Evolutionary conservation across 2,888 invertebrate species (phyloP), one percentile per base, ranked within the genome.

Genomic region (Aphodius sticticus): DNA sequence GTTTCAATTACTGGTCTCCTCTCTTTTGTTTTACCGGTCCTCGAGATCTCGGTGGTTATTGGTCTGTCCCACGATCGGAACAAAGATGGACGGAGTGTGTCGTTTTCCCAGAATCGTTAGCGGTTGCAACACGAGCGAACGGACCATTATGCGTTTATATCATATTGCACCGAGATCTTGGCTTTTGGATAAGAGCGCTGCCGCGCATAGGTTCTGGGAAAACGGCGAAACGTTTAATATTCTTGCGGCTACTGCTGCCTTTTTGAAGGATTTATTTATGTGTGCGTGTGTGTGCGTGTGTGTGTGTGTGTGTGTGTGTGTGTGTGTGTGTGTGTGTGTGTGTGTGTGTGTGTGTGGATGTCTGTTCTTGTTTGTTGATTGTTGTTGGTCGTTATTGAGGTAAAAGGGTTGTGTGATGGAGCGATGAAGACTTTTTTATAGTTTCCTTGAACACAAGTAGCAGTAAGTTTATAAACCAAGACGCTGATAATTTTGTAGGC

Each of bases 161-260:
- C 53, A 53, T 53, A 53, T 53, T 53, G 53, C 53, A 53, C 53
- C 53, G 53, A 53, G 53, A 53, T 53, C 53, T 53, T 53, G 53
- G 9, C 53, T 53, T 53, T 53, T 53, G 7, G 53, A 53, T 53
- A 53, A 12, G 53, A 53, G 9, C 53, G 53, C 9, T 53, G 53
- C 53, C 53, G 53, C 53, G 7, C 53, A 12, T 53, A 12, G 53
- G 53, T 53, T 53, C 53, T 12, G 1, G 53, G 53, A 53, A 53
- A 12, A 53, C 53, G 9, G 12, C 7, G 6, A 53, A 53, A 7
- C 53, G 12, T 53, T 53, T 53, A 53, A 53, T 53, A 53, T 53
- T 53, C 53, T 9, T 9, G 9, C 53, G 53, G 53, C 53, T 53
- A 53, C 53, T 53, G 53, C 53, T 9, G 26, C 26, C 26, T 26